Conservation (phyloP, 2,797 vertebrate genomes). For the Hirundo rustica region DNA sequence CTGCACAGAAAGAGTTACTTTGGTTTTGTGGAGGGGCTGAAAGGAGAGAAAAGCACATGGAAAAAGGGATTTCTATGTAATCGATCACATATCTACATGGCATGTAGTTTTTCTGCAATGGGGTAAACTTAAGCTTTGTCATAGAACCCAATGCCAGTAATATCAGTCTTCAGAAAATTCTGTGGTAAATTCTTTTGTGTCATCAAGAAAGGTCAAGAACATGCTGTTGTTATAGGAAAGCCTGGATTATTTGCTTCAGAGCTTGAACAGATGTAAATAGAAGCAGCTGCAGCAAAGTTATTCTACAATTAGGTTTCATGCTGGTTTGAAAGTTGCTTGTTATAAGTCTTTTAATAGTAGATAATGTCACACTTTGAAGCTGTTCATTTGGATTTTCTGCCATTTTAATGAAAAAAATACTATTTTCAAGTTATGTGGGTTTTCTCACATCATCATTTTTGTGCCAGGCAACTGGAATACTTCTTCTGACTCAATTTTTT, state of each 20-base stretch:
- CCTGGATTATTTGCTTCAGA: slow-evolving; percentile 55
- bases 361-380: slow-evolving; percentile 62
- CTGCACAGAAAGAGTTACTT: not conserved
- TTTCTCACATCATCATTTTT: slow-evolving; percentile 29
- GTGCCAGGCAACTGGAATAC: not conserved
- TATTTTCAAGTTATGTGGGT: slow-evolving; percentile 50
- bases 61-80: not conserved
- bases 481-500: not conserved
- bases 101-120: not conserved
- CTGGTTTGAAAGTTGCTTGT: slow-evolving; percentile 71
- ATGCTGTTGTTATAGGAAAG: slow-evolving; percentile 58
- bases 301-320: slow-evolving; percentile 72
- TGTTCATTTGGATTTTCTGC: slow-evolving; percentile 56
- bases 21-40: not conserved
- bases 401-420: slow-evolving; percentile 69
- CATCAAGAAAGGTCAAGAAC: slow-evolving; percentile 52
- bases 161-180: slow-evolving; percentile 15
- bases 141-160: not conserved
- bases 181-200: slow-evolving; percentile 25
- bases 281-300: slow-evolving; percentile 62
- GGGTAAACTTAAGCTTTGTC: not conserved
- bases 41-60: not conserved
- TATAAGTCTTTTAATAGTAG: slow-evolving; percentile 72
- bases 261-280: slow-evolving; percentile 70
- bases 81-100: not conserved